phyloP scores from a whole-genome alignment of 2,113 vertebrate genomes.

The Dicrurus megarhynchus region DNA sequence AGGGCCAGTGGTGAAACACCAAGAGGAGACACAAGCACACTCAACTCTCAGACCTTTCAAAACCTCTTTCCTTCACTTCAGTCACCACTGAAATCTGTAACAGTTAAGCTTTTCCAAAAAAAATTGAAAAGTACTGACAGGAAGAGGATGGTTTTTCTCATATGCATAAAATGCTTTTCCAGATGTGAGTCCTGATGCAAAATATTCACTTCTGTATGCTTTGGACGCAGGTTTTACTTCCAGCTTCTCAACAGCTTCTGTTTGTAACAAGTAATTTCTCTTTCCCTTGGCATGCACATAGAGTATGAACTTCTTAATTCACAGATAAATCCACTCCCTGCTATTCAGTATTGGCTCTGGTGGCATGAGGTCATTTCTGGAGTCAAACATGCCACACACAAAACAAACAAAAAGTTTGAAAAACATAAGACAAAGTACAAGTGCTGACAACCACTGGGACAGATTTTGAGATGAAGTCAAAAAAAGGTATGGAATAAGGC shows the following conservation, averaged over 20 bases:
- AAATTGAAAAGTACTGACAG: not conserved
- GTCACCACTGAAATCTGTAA: not conserved
- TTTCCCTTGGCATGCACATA: not conserved
- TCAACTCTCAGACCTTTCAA: not conserved
- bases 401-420: not conserved
- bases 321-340: not conserved
- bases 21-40: not conserved
- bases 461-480: not conserved
- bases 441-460: not conserved
- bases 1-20: not conserved
- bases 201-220: not conserved
- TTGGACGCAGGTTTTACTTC: not conserved
- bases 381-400: not conserved
- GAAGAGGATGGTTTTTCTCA: not conserved
- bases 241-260: not conserved
- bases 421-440: not conserved
- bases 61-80: not conserved
- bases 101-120: not conserved
- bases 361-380: not conserved
- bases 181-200: not conserved
- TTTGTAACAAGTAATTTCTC: not conserved
- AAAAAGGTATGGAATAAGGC: not conserved
- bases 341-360: not conserved
- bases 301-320: not conserved
- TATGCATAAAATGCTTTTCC: not conserved